Evolutionary conservation across 2,797 vertebrate species (phyloP).

Genomic region (Myotis findleyi): DNA sequence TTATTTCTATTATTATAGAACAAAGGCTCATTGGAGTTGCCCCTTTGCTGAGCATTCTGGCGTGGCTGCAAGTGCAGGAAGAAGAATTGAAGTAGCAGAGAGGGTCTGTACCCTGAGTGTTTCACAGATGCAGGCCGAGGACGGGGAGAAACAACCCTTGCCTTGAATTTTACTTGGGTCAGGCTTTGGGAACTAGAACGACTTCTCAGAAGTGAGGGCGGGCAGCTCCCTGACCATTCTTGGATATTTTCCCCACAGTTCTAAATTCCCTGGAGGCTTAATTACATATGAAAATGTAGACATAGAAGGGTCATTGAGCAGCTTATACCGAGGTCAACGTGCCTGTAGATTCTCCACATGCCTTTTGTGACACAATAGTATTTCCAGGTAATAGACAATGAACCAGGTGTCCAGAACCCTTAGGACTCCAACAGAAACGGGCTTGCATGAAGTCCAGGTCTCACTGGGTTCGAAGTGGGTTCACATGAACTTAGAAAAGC

Average conservation of each 20-base stretch:
- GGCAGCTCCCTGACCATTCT: neutral
- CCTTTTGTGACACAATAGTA: neutral
- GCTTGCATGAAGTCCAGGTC: neutral
- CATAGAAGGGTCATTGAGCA: neutral
- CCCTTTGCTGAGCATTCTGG: neutral
- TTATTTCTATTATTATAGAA: neutral
- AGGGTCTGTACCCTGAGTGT: neutral
- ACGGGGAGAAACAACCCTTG: neutral
- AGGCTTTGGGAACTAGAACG: neutral
- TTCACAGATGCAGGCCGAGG: neutral
- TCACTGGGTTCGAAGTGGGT: neutral
- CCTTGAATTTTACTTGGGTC: neutral
- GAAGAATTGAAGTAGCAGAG: neutral
- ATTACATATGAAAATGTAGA: constrained; percentile 27
- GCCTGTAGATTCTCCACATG: neutral
- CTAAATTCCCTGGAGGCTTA: constrained; percentile 11
- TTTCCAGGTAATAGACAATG: neutral
- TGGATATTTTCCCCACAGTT: neutral
- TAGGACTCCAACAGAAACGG: neutral
- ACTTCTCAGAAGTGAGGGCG: neutral
- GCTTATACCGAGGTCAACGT: neutral
- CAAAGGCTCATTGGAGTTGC: neutral
- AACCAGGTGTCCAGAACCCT: neutral
- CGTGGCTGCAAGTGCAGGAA: neutral
- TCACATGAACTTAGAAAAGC: neutral